These are phyloP conservation scores for Cyprinodon brontotheroides DNA, from an alignment of 2,113 vertebrate genomes.

Conservation along the genomic window DNA sequence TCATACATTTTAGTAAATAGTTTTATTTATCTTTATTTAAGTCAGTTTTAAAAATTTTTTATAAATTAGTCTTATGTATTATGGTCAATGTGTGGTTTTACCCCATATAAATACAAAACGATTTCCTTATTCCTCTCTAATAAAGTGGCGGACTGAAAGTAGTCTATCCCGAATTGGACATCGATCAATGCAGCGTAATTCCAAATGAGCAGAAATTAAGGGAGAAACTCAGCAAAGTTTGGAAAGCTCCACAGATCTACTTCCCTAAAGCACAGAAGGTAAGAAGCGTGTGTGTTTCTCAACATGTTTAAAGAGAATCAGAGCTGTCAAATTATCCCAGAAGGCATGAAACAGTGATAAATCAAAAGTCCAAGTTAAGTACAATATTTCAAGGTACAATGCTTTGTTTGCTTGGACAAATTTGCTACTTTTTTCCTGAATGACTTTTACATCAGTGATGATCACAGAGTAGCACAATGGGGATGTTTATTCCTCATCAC, in stretches of 20 bases:
- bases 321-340: neutral
- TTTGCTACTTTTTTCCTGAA: neutral
- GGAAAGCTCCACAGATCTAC: slow-evolving; percentile 63
- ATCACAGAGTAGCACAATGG: neutral
- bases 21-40: neutral
- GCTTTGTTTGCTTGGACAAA: neutral
- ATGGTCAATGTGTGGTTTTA: neutral
- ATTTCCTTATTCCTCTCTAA: slow-evolving; percentile 13
- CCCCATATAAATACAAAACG: neutral
- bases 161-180: slow-evolving; percentile 68
- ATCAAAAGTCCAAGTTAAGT: neutral
- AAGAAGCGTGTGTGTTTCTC: slow-evolving; percentile 6
- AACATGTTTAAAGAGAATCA: neutral
- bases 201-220: slow-evolving; percentile 61
- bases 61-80: neutral
- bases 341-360: neutral
- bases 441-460: neutral
- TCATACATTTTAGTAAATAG: neutral
- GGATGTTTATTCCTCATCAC: neutral
- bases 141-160: slow-evolving; percentile 70
- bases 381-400: neutral
- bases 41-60: no score
- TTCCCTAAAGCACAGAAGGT: slow-evolving; percentile 66
- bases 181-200: slow-evolving; percentile 61
- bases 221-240: slow-evolving; percentile 70